Conservation (phyloP, 92 coral and sea anemone genomes). For the Nematostella vectensis region DNA sequence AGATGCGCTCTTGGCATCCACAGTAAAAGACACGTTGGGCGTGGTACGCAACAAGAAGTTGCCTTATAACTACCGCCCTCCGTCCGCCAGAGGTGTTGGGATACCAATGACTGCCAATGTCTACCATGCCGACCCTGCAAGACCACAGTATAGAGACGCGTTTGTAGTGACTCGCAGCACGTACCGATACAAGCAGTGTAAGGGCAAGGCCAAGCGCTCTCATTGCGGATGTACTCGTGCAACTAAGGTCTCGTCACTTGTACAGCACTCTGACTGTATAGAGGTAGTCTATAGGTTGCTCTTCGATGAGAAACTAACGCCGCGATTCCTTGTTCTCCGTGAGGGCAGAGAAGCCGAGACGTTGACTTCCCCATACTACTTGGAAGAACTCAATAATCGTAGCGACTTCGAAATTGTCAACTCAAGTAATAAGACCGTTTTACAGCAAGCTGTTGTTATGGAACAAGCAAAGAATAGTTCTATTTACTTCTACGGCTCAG, state of each 20-base stretch:
- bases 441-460: constrained; percentile 28
- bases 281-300: constrained; percentile 67
- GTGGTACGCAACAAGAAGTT: constrained; percentile 51
- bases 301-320: constrained; percentile 64
- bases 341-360: constrained; percentile 40
- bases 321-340: constrained; percentile 60
- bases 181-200: constrained; percentile 85
- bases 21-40: constrained; percentile 55
- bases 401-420: constrained; percentile 47
- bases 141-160: constrained; percentile 71
- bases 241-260: constrained; percentile 64
- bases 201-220: constrained; percentile 46
- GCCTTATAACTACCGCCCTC: constrained; percentile 89
- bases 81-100: constrained; percentile 89
- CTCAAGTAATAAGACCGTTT: constrained; percentile 29
- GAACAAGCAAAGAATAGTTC: constrained; percentile 71
- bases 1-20: constrained; percentile 33
- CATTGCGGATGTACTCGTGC: constrained; percentile 71
- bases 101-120: constrained; percentile 82
- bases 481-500: constrained; percentile 81
- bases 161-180: constrained; percentile 66
- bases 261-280: constrained; percentile 78
- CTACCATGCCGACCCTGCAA: constrained; percentile 83
- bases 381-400: constrained; percentile 83
- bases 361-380: constrained; percentile 65